Percentiles rank a stretch among this genome's conserved stretches.
Evolutionary conservation across 2,113 vertebrate species (phyloP).

Genomic region (Ochotona princeps): DNA sequence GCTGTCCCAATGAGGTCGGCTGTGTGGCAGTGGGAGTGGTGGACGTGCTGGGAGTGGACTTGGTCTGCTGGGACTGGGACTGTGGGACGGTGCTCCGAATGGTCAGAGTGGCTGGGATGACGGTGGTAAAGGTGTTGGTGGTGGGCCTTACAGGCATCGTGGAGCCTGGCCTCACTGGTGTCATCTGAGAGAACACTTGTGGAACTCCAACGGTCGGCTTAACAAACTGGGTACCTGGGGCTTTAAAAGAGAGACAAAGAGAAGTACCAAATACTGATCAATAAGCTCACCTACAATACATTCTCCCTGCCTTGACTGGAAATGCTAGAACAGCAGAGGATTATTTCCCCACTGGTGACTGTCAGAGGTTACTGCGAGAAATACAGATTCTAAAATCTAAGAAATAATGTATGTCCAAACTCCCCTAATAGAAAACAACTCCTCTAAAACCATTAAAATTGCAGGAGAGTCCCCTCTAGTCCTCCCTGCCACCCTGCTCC

Average conservation of each 20-base stretch:
- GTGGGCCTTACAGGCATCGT: constrained; percentile 85
- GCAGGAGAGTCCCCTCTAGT: not conserved
- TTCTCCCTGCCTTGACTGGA: constrained; percentile 31
- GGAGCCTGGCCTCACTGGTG: constrained; percentile 87
- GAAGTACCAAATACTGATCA: constrained; percentile 60
- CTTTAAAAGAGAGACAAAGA: constrained; percentile 77
- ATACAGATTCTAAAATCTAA: not conserved
- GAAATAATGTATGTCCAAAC: not conserved
- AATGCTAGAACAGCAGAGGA: constrained; percentile 43
- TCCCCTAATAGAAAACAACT: not conserved
- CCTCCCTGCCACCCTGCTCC: not conserved
- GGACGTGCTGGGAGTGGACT: constrained; percentile 86
- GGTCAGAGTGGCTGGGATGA: constrained; percentile 93
- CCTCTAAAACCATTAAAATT: not conserved
- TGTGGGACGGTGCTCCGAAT: constrained; percentile 89
- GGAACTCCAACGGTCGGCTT: constrained; percentile 91
- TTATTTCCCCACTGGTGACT: constrained; percentile 34
- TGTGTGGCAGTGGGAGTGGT: constrained; percentile 85
- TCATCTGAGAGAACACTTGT: constrained; percentile 90
- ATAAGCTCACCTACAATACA: constrained; percentile 49
- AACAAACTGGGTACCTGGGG: constrained; percentile 91
- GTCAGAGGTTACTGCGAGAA: constrained; percentile 1
- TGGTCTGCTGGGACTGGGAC: constrained; percentile 85
- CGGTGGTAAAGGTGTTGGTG: constrained; percentile 89
- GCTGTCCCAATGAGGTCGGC: constrained; percentile 83